Evolutionary conservation across 2,888 invertebrate genomes (phyloP), one percentile per base, ranked within the genome.

Genomic region (Thymelicus acteon): DNA sequence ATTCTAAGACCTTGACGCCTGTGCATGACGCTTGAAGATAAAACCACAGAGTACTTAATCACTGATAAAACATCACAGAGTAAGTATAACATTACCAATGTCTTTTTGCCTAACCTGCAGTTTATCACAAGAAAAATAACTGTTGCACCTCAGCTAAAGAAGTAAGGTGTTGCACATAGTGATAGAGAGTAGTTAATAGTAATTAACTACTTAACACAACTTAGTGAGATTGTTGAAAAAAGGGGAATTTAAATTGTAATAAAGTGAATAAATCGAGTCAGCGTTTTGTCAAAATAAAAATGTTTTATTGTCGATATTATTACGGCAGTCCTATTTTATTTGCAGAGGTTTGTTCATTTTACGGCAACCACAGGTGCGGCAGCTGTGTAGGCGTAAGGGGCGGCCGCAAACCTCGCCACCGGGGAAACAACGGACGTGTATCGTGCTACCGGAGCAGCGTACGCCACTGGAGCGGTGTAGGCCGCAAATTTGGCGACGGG

Each of bases 311-410:
- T 83, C 82, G 52, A 62, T 60, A 52, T 78, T 76, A 73, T 74
- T 72, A 67, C 71, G 72, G 71, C 67, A 64, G 63, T 74, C 73
- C 61, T 60, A 60, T 52, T 52, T 60, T 15, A 65, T 44, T 52
- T 44, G 65, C 31, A 44, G 39, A n/a, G 19, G 0, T 31, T 19
- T 39, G 72, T 54, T 48, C 75, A 63, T 71, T 87, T 85, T 88
- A 86, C 82, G 67, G 88, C 87, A 74, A 91, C 82, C 61, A 85
- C 48, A 7, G 85, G 85, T 6, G 88, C 87, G 66, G 86, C 81
- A 15, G 87, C 81, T n/a, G 84, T 78, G 37, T 85, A 80, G 68
- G 86, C 80, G 71, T 31, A 75, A 3, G 78, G 77, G 12, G 78
- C 74, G 10, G 78, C 75, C 19, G 78, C 74, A 10, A 72, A 63